phyloP scores from a whole-genome alignment of 2,113 vertebrate genomes.

The Anthoscopus minutus region DNA sequence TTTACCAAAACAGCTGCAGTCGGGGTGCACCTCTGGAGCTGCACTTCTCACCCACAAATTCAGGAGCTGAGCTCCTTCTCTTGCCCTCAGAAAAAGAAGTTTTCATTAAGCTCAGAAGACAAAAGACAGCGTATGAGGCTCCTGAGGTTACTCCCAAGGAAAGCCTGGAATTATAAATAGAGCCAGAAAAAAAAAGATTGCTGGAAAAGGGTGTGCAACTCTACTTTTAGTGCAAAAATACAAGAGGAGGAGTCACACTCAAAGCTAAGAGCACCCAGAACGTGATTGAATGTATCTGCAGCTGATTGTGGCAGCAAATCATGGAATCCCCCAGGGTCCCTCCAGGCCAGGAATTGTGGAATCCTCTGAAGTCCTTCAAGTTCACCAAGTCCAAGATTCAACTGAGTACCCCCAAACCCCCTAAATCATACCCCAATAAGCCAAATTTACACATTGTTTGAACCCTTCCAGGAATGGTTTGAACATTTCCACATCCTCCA shows the following conservation, averaged over 20 bases:
- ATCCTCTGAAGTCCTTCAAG: neutral
- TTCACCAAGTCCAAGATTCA: neutral
- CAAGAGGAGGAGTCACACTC: neutral
- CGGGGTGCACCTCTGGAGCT: neutral
- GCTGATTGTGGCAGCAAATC: neutral
- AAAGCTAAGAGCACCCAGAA: neutral
- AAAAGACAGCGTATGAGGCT: neutral
- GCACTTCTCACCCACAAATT: neutral
- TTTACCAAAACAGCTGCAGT: neutral
- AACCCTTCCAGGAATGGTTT: neutral
- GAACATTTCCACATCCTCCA: neutral
- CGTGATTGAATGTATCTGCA: rapidly evolving
- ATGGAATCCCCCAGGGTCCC: neutral
- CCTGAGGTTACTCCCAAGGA: neutral
- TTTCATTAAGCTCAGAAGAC: neutral
- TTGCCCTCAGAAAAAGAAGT: neutral
- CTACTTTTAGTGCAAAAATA: neutral
- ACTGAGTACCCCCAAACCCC: rapidly evolving
- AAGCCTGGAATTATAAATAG: neutral
- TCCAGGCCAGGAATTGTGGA: neutral
- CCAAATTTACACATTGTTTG: neutral
- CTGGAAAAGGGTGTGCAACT: neutral
- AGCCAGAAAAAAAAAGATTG: neutral
- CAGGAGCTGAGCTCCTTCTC: rapidly evolving
- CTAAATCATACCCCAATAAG: neutral